Evolutionary conservation across 2,113 vertebrate species (phyloP).

Genomic region (Oryctolagus cuniculus): DNA sequence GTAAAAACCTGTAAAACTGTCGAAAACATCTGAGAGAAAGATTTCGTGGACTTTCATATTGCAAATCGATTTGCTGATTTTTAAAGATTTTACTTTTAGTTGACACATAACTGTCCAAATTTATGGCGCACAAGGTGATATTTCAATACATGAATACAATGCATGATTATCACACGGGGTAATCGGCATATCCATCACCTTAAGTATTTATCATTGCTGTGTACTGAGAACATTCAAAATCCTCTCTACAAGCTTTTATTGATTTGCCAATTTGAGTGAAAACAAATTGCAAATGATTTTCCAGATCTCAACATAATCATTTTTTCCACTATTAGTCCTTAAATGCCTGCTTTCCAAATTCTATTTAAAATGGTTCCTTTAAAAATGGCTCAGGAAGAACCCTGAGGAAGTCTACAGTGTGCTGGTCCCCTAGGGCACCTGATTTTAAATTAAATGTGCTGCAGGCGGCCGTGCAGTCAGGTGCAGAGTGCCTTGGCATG

Average conservation of each 20-base stretch:
- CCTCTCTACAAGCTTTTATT: no score
- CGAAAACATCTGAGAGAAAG: slow-evolving; percentile 55
- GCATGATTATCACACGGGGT: no score
- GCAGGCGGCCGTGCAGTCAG: neutral
- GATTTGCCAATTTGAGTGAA: slow-evolving; percentile 45
- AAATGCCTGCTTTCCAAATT: slow-evolving; percentile 32
- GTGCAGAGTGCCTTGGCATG: neutral
- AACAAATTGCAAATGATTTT: slow-evolving; percentile 49
- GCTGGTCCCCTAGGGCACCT: slow-evolving; percentile 54
- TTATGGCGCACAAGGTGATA: no score
- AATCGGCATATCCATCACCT: no score
- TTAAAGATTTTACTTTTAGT: no score
- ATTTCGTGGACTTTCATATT: neutral
- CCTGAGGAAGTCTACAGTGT: neutral
- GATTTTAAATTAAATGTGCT: slow-evolving; percentile 78
- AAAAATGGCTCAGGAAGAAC: slow-evolving; percentile 13
- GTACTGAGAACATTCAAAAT: no score
- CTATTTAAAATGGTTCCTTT: slow-evolving; percentile 53
- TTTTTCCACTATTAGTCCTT: slow-evolving; percentile 8
- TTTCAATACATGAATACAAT: no score
- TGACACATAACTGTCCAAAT: no score
- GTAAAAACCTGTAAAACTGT: neutral
- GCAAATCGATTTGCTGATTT: slow-evolving; percentile 39
- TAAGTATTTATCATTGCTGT: no score
- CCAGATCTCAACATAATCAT: neutral